These are phyloP conservation scores for Papilio machaon DNA, from an alignment of 1,140 invertebrate species.

Conservation along the genomic window DNA sequence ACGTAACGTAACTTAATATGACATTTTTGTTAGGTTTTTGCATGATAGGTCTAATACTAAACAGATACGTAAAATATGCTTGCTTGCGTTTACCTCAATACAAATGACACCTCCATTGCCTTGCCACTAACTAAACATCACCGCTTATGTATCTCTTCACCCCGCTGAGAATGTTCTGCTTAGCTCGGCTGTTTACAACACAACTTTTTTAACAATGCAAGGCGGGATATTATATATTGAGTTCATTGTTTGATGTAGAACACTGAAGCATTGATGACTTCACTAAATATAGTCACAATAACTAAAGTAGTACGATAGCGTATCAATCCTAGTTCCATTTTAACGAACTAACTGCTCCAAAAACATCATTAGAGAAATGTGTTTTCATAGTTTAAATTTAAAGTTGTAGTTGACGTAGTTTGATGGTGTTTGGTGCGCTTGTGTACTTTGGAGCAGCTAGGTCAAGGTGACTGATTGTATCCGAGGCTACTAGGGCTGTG, in stretches of 20 bases:
- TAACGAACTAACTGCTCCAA: slow-evolving; percentile 75
- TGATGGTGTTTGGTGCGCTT: slow-evolving; percentile 6
- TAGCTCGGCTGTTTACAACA: slow-evolving; percentile 69
- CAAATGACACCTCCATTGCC: slow-evolving; percentile 72
- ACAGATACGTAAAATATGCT: slow-evolving; percentile 56
- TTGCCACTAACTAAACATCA: slow-evolving; percentile 80
- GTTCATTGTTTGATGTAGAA: slow-evolving; percentile 44
- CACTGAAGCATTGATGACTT: slow-evolving; percentile 42
- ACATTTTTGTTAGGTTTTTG: slow-evolving; percentile 37
- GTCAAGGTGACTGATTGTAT: slow-evolving; percentile 51
- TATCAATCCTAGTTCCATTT: slow-evolving; percentile 60
- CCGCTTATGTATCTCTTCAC: slow-evolving; percentile 77
- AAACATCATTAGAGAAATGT: slow-evolving; percentile 47
- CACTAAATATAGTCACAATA: slow-evolving; percentile 50
- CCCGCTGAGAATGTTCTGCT: slow-evolving; percentile 80
- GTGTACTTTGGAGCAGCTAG: slow-evolving; percentile 70
- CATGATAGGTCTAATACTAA: slow-evolving; percentile 50
- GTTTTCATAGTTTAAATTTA: slow-evolving; percentile 39
- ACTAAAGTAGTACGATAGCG: slow-evolving; percentile 52
- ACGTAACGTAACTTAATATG: neutral
- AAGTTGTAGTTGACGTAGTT: slow-evolving; percentile 13
- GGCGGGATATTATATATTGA: slow-evolving; percentile 62
- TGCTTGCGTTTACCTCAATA: slow-evolving; percentile 69
- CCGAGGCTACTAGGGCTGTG: slow-evolving; percentile 73
- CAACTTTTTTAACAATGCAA: slow-evolving; percentile 53